Evolutionary conservation across 2,113 vertebrate species (phyloP).

Genomic region (Cyanoliseus patagonus): DNA sequence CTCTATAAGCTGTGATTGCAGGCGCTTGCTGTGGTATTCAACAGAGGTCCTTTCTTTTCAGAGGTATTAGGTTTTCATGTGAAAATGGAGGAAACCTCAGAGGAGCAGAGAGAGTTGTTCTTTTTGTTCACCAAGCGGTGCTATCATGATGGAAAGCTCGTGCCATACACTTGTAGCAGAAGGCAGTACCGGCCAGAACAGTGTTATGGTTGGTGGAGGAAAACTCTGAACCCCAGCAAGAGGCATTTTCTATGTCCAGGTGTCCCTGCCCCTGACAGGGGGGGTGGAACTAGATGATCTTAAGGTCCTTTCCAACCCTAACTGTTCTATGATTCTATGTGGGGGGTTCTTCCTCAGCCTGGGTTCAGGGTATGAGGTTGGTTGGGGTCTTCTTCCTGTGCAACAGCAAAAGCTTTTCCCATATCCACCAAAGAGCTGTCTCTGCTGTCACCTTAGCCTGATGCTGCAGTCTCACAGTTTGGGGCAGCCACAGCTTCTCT

Average conservation of each 20-base stretch:
- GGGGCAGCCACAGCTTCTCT: not conserved
- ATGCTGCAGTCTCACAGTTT: not conserved
- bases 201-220: constrained; percentile 22
- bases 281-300: too few species aligned
- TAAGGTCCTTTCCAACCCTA: too few species aligned
- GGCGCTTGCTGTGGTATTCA: not conserved
- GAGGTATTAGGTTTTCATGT: constrained; percentile 37
- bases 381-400: not conserved
- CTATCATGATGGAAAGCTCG: not conserved
- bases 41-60: constrained; percentile 55
- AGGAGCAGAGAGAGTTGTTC: not conserved
- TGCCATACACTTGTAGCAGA: constrained; percentile 66
- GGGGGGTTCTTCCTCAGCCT: not conserved
- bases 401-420: constrained; percentile 4
- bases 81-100: constrained; percentile 38
- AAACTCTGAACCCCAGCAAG: not conserved
- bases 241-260: not conserved
- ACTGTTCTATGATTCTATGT: too few species aligned
- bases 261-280: too few species aligned
- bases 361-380: not conserved
- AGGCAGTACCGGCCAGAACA: constrained; percentile 48
- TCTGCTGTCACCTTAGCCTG: not conserved
- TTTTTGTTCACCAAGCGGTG: not conserved
- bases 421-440: not conserved
- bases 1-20: constrained; percentile 10